Conservation (phyloP, 1,140 invertebrate genomes). For the Apis dorsata region DNA sequence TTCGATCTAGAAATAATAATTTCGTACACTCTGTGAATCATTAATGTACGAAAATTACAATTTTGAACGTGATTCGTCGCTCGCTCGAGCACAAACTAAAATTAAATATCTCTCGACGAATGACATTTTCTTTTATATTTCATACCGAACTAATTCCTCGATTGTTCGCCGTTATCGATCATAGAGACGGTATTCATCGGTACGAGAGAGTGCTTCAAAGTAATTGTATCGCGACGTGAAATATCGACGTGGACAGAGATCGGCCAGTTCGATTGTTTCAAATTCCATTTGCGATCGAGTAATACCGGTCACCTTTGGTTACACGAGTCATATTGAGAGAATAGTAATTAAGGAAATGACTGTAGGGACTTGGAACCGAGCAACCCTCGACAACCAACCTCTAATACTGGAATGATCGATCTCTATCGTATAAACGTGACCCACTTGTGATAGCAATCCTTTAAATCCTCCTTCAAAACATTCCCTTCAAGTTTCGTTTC, state of each 20-base stretch:
- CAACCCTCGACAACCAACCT: not conserved
- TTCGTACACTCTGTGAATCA: no score
- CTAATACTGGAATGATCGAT: not conserved
- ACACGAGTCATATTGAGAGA: not conserved
- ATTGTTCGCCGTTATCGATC: not conserved
- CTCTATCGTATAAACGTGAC: slow-evolving; percentile 4
- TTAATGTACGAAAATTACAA: no score
- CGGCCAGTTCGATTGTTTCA: slow-evolving; percentile 2
- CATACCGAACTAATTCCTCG: no score
- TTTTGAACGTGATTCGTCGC: no score
- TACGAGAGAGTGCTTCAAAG: not conserved
- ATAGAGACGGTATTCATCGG: no score
- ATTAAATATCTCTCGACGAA: no score
- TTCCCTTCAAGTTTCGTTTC: not conserved
- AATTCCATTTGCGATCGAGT: not conserved
- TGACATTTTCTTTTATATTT: no score
- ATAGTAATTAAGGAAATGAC: slow-evolving; percentile 18
- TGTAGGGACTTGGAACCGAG: not conserved
- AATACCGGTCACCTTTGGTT: not conserved
- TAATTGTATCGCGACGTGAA: not conserved
- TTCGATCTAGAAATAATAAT: no score
- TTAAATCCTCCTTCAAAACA: not conserved
- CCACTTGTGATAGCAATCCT: not conserved
- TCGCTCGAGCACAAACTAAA: no score
- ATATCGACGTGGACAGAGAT: not conserved